A percentile compares a stretch with the other conserved stretches of the same genome.
Conservation (phyloP, 2,797 vertebrate species). For the Pseudochirops corinnae region DNA sequence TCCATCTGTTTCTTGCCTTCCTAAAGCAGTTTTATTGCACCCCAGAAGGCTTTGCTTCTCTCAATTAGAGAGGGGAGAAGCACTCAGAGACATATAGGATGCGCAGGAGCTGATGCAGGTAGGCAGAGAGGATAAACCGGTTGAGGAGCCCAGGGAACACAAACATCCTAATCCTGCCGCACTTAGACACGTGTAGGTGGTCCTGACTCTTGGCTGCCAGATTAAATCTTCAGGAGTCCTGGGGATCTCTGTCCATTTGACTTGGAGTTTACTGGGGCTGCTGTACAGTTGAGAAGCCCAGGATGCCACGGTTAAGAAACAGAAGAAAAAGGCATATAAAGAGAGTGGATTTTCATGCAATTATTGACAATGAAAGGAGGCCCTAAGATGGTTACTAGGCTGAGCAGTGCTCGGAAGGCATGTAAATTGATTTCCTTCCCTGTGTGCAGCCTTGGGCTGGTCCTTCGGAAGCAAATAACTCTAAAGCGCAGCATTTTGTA, state of each 20-base stretch:
- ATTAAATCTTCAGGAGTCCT: slow-evolving; percentile 47
- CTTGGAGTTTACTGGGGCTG: neutral
- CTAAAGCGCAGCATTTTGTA: slow-evolving; percentile 56
- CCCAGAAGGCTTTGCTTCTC: slow-evolving; percentile 69
- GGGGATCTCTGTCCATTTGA: neutral
- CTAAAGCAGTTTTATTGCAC: slow-evolving; percentile 71
- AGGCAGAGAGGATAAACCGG: slow-evolving; percentile 60
- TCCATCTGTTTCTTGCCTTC: slow-evolving; percentile 76
- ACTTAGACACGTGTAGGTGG: neutral
- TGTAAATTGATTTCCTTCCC: slow-evolving; percentile 45
- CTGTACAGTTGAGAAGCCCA: neutral
- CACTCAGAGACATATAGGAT: slow-evolving; percentile 63
- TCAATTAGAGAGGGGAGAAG: slow-evolving; percentile 63
- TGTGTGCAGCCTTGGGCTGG: slow-evolving; percentile 38
- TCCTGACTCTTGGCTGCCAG: slow-evolving; percentile 13
- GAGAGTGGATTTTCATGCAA: slow-evolving; percentile 6
- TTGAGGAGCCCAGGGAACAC: slow-evolving; percentile 48
- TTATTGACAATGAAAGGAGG: slow-evolving; percentile 34
- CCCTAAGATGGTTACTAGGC: neutral
- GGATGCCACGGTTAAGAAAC: neutral
- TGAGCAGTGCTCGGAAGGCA: slow-evolving; percentile 22
- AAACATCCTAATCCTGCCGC: slow-evolving; percentile 14
- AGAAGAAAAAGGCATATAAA: neutral
- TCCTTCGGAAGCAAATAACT: slow-evolving; percentile 48
- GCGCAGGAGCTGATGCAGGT: slow-evolving; percentile 60